Base-by-base conservation (phyloP, 2,888 invertebrate species). In the Euclidia mi region DNA sequence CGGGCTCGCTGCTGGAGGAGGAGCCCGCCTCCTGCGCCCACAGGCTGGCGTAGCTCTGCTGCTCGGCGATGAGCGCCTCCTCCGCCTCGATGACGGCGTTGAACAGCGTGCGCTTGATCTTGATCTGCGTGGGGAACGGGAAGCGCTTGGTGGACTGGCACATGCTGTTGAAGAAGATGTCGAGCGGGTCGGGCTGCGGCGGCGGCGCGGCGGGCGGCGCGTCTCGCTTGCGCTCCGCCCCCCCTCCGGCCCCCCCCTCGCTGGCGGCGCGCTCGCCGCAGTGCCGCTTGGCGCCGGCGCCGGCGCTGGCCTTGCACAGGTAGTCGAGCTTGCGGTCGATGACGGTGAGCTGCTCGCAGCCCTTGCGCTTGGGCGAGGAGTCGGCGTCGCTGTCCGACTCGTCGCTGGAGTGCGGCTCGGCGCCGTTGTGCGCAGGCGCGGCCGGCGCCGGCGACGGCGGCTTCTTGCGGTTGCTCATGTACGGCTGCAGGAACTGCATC, bases 121-220 rank as follows among this genome's bases (percentile, higher is more conserved):
- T 85, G 60, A 94, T 87, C 79, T 94, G 94, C 56, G 91, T 82
- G 18, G 86, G 87, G 71, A 87, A 91, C 11, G 94, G 90, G 61
- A 94, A 81, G 29, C 93, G 85, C 79, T 92, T 92, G 29, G 93
- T 90, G 41, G 91, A 84, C 80, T 93, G 92, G 76, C 93, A 93
- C 94, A 94, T 94, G 84, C 92, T 83, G 79, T 86, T 89, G 83
- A 94, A 94, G 83, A 94, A 94, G 56, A 89, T 90, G 78, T 92
- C 92, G 43, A 92, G 84, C 45, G 92, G 90, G 75, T 92, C 91
- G 12, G 85, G 84, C 46, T 56, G 53, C 38, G 65, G 59, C 29
- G 52, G 60, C 18, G 50, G 52, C 57, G 51, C 12, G 34, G 14
- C 14, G 6, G 50, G 53, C 50, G 46, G 57, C 18, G 32, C 46